Evolutionary conservation across 2,797 vertebrate species (phyloP), one percentile per base, ranked within the genome.

Genomic region (Thunnus albacares): DNA sequence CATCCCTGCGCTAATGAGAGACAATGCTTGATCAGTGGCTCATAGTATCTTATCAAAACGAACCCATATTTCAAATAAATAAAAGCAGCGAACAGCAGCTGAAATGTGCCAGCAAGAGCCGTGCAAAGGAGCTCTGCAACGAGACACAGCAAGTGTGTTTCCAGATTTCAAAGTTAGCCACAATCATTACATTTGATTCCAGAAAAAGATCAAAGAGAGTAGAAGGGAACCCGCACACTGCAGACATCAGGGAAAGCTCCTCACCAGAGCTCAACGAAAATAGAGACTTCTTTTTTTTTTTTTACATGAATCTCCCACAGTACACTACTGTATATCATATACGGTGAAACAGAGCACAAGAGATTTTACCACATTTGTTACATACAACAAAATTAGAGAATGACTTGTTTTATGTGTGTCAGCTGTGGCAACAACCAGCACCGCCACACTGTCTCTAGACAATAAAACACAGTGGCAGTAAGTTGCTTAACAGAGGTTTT

Each of bases 101-200:
- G 14, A 61, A 79, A 71, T 6, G 66, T 60, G 69, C 80, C 80
- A 75, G 69, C 5, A 35, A 59, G 71, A 87, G 49, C 59, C 69
- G 65, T 87, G 89, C 90, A 77, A 84, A 66, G 73, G 51, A 80
- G 80, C 79, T 75, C 75, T 62, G 75, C 87, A 83, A 24, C 4
- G 35, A 88, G 80, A 88, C 79, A 51, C 58, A 66, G 63, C 85
- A 68, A 93, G 85, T 81, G 80, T 86, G 86, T 90, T 91, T 91
- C 87, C 90, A 93, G 87, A 93, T 93, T 92, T 93, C 86, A 92
- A 90, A 91, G 92, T 89, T 63, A 69, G 87, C 92, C 92, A 92
- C 92, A 92, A 92, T 92, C 92, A 92, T 91, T 90, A 92, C 89
- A 93, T 90, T 87, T 87, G 88, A 91, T 91, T 93, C 93, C 91